phyloP scores from a whole-genome alignment of 2,888 invertebrate genomes.

The Boloria euphrosyne region DNA sequence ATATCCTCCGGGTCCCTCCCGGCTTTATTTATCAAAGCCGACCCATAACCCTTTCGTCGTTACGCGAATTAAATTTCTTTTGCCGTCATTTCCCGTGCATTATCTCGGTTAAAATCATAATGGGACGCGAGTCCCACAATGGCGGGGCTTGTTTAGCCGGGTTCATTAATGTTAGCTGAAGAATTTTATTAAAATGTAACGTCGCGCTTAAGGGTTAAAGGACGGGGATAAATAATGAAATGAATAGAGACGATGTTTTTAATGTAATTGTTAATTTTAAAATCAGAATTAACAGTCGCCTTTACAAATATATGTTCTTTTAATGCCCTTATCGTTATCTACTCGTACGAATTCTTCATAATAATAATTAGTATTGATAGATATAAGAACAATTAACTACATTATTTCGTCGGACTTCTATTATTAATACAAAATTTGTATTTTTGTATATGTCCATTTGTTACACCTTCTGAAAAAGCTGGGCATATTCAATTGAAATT shows the following conservation, averaged over 20 bases:
- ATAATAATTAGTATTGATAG: too few species aligned
- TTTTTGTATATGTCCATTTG: too few species aligned
- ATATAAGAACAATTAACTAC: too few species aligned
- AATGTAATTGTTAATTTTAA: slow-evolving; percentile 8
- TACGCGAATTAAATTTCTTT: slow-evolving; percentile 82
- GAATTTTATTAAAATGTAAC: slow-evolving; percentile 81
- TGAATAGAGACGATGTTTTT: slow-evolving; percentile 27
- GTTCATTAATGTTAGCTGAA: slow-evolving; percentile 78
- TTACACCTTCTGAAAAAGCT: too few species aligned
- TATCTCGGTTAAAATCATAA: slow-evolving; percentile 81
- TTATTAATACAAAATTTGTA: too few species aligned
- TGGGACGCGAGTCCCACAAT: slow-evolving; percentile 69
- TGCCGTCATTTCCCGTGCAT: slow-evolving; percentile 82
- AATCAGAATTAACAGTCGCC: too few species aligned
- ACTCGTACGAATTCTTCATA: too few species aligned
- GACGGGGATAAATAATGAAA: slow-evolving; percentile 35
- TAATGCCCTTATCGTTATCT: too few species aligned
- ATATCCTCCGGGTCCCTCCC: slow-evolving; percentile 72
- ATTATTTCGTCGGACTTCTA: too few species aligned
- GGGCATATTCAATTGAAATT: too few species aligned
- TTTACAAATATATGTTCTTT: too few species aligned
- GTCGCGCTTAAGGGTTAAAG: slow-evolving; percentile 64
- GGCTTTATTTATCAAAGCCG: slow-evolving; percentile 77
- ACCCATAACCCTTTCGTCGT: slow-evolving; percentile 80
- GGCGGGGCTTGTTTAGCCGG: slow-evolving; percentile 65